Conservation (phyloP, 2,797 vertebrate species). For the Periophthalmus magnuspinnatus region DNA sequence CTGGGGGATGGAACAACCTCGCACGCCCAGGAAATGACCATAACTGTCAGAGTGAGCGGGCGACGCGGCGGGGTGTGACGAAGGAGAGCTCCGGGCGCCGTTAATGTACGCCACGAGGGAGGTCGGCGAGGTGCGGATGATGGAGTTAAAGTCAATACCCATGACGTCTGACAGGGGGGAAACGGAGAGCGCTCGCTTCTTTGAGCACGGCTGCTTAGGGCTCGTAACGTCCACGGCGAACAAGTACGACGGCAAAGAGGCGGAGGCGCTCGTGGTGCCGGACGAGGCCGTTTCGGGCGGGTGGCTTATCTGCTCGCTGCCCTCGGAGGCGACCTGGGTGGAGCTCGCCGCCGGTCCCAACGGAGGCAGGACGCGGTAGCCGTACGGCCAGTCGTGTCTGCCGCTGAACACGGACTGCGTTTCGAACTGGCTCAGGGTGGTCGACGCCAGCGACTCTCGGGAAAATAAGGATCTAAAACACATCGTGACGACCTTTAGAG, state of each 20-base stretch:
- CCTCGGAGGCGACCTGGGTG: slow-evolving; percentile 72
- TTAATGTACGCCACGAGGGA: slow-evolving; percentile 95
- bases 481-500: slow-evolving; percentile 41
- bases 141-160: slow-evolving; percentile 90
- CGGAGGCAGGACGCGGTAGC: slow-evolving; percentile 82
- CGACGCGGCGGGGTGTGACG: slow-evolving; percentile 76
- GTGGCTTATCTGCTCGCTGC: slow-evolving; percentile 73
- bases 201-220: slow-evolving; percentile 79
- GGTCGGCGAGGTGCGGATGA: slow-evolving; percentile 93
- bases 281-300: slow-evolving; percentile 78
- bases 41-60: slow-evolving; percentile 88
- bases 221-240: slow-evolving; percentile 81
- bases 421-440: slow-evolving; percentile 86
- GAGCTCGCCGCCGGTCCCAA: slow-evolving; percentile 71
- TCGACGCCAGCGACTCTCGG: slow-evolving; percentile 85
- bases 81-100: slow-evolving; percentile 83
- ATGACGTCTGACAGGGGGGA: slow-evolving; percentile 90
- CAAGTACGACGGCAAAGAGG: slow-evolving; percentile 85
- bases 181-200: slow-evolving; percentile 86
- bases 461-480: slow-evolving; percentile 86
- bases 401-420: slow-evolving; percentile 83
- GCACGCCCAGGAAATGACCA: slow-evolving; percentile 91
- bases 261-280: slow-evolving; percentile 76
- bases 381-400: slow-evolving; percentile 87
- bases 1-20: slow-evolving; percentile 86